Base-by-base conservation (phyloP, 1,140 invertebrate species). In the Drosophila mayri region DNA sequence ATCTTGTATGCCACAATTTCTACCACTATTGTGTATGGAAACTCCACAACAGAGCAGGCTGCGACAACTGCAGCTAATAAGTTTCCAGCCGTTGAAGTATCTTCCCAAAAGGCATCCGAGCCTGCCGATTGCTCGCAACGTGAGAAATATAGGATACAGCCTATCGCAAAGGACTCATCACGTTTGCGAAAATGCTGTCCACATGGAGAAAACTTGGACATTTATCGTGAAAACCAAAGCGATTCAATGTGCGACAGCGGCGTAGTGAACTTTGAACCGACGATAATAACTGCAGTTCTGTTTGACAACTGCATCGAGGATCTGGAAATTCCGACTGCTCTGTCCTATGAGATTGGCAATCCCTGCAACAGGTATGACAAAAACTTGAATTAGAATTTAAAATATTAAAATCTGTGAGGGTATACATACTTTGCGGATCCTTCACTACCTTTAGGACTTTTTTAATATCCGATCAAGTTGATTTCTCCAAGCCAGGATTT, bases 241-340 rank as follows among this genome's bases (percentile, higher is more conserved):
- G 79, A 82, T 38, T 77, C 85, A 0, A 76, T 87, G 54, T 92
- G 91, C 40, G 88, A 91, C 40, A 83, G 59, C n/a, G 75, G 73
- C 20, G 52, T 73, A 2, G n/a, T 74, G 16, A 55, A 59, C 9
- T 91, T 92, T 61, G 55, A 85, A 22, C 91, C 90, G 11, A 75
- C 62, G 43, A 59, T 91, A 32, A 91, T 92, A 37, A 85, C 70
- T 50, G 91, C 81, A 7, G 78, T 82, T 7, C 72, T 92, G 5
- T 92, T 75, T 57, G 91, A 92, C 18, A 92, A 92, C 47, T 92
- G 91, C 43, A 92, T 92, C 40, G 91, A 92, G 22, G 91, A 92
- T 55, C 67, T 88, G 43, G 91, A 92, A 75, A 57, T 76, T 30
- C n/a, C 35, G 2, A 71, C 82, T 4, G 35, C 25, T n/a, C 50